Evolutionary conservation across 2,113 vertebrate genomes (phyloP).

Genomic region (Stomatorhinus ivindoensis): DNA sequence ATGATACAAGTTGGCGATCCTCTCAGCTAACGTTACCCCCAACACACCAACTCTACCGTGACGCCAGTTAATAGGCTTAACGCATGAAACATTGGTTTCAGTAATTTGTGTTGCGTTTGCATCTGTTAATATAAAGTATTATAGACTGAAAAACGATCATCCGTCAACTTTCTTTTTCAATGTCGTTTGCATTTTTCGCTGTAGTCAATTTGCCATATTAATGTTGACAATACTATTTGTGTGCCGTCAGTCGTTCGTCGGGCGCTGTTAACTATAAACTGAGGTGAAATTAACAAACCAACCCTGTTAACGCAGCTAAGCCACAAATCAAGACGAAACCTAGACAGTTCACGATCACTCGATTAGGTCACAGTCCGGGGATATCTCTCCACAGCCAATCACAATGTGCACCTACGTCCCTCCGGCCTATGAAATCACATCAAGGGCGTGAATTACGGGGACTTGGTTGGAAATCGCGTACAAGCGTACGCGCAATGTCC

Average conservation of each 20-base stretch:
- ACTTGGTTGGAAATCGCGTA: not conserved
- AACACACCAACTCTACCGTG: not conserved
- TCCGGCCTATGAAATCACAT: not conserved
- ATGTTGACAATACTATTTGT: not conserved
- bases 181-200: not conserved
- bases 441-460: not conserved
- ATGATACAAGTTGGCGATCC: not conserved
- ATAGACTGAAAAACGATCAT: not conserved
- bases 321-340: not conserved
- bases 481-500: not conserved
- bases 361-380: not conserved
- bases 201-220: not conserved
- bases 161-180: not conserved
- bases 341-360: not conserved
- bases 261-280: not conserved
- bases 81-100: not conserved
- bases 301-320: not conserved
- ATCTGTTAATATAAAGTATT: not conserved
- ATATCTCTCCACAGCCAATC: not conserved
- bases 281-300: not conserved
- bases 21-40: not conserved
- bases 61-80: not conserved
- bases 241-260: not conserved
- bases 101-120: not conserved
- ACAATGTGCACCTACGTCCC: not conserved